A percentile compares a stretch with the other conserved stretches of the same genome.
Conservation (phyloP, 2,113 vertebrate genomes). For the Cromileptes altivelis region DNA sequence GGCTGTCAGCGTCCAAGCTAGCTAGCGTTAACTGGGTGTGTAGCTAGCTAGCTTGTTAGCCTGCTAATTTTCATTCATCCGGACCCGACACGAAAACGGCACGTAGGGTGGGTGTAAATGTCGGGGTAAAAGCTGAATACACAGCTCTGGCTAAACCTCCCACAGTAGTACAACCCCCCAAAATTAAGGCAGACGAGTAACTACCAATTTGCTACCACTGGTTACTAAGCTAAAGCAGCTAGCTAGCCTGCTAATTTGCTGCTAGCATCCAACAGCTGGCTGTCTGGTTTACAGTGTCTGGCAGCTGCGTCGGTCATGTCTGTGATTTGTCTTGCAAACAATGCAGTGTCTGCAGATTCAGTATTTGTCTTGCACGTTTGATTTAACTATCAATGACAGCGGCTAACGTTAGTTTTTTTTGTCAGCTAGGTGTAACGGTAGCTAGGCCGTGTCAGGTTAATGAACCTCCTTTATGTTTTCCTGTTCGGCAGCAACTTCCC, state of each 20-base stretch:
- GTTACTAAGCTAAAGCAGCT: slow-evolving; percentile 41
- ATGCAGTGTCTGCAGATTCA: background rate
- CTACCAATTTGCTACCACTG: background rate
- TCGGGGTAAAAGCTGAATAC: background rate
- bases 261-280: slow-evolving; percentile 65
- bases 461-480: slow-evolving; percentile 45
- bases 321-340: slow-evolving; percentile 1
- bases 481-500: slow-evolving; percentile 12
- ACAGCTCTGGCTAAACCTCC: fast-evolving
- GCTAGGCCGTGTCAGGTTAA: slow-evolving; percentile 59
- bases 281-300: slow-evolving; percentile 46
- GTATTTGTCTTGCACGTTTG: background rate
- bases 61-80: slow-evolving; percentile 76
- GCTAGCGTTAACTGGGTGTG: slow-evolving; percentile 66
- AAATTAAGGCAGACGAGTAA: background rate
- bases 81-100: slow-evolving; percentile 31
- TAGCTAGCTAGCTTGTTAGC: slow-evolving; percentile 62
- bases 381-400: fast-evolving
- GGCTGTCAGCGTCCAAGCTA: slow-evolving; percentile 63
- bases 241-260: slow-evolving; percentile 44
- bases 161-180: fast-evolving
- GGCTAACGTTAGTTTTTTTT: background rate
- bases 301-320: slow-evolving; percentile 16
- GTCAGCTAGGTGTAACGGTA: slow-evolving; percentile 5
- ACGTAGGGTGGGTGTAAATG: background rate